A percentile compares a stretch with the other conserved stretches of the same genome.
Conservation (phyloP, 2,888 invertebrate genomes). For the Drosophila gaucha region DNA sequence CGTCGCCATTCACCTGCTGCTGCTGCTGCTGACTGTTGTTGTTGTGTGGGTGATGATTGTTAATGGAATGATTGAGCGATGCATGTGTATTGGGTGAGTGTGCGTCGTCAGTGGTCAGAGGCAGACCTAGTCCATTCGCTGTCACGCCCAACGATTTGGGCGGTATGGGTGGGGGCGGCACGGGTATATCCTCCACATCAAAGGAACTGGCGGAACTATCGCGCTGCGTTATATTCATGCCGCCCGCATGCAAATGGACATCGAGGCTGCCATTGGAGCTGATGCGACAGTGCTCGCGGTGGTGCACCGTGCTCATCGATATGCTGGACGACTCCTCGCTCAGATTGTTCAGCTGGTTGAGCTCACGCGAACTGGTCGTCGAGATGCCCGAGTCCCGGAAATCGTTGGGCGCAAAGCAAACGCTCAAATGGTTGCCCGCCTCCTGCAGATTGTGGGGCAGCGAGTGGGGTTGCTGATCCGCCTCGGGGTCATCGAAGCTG, state of each 20-base stretch:
- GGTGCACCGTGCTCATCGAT: slow-evolving; percentile 75
- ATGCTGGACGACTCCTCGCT: slow-evolving; percentile 79
- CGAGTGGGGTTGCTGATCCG: slow-evolving; percentile 80
- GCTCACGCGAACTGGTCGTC: slow-evolving; percentile 83
- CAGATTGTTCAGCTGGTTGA: slow-evolving; percentile 82
- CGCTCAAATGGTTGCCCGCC: slow-evolving; percentile 71
- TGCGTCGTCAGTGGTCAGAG: slow-evolving; percentile 45
- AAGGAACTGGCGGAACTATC: slow-evolving; percentile 81
- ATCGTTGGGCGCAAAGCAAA: slow-evolving; percentile 82
- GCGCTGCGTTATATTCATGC: slow-evolving; percentile 79
- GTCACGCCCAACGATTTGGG: slow-evolving; percentile 81
- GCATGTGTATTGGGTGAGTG: slow-evolving; percentile 64
- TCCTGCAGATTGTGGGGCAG: slow-evolving; percentile 72
- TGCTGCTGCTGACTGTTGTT: slow-evolving; percentile 58
- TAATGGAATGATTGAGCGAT: slow-evolving; percentile 71
- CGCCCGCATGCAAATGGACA: slow-evolving; percentile 31
- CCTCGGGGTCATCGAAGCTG: slow-evolving; percentile 85
- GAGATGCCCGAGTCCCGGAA: slow-evolving; percentile 85
- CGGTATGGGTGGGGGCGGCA: slow-evolving; percentile 84
- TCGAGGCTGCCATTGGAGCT: slow-evolving; percentile 76
- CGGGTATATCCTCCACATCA: slow-evolving; percentile 83
- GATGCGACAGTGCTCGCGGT: slow-evolving; percentile 80
- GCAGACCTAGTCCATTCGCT: slow-evolving; percentile 39
- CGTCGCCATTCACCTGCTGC: slow-evolving; percentile 52
- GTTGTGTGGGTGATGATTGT: slow-evolving; percentile 50